Evolutionary conservation across 2,113 vertebrate genomes (phyloP), one percentile per base, ranked within the genome.

Genomic region (Mustelus asterias): DNA sequence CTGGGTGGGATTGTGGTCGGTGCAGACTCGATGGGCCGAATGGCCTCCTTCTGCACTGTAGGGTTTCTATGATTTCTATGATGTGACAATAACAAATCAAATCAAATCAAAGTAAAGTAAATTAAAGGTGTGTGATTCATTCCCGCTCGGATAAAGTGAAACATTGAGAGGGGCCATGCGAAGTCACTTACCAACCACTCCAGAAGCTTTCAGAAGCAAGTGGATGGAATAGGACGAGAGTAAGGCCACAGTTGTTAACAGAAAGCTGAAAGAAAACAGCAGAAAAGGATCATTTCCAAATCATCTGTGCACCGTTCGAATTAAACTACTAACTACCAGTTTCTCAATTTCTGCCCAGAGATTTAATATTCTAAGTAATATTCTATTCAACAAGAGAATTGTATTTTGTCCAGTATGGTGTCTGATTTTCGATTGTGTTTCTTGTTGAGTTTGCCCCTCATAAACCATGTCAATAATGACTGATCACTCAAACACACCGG

Each of bases 141-240:
- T 65, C 6, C 48, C 54, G 14, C 54, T 90, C 6, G 58, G 54
- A 60, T 2, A 33, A 90, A 33, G 29, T 29, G 33, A 60, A n/a
- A 54, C 26, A 67, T 16, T 41, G 60, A 65, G 2, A 93, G n/a
- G 14, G 37, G 18, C 33, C 33, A 37, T n/a, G 54, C 33, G 20
- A 16, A 60, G 14, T 18, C 24, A 72, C 44, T 98, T 97, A 99
- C 99, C 99, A 96, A 99, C 99, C 70, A 99, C 98, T 93, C 99
- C 99, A 0, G 99, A 99, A 95, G 98, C 98, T 97, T 99, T 99
- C 95, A 99, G 98, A 96, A 99, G 97, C 96, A 99, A 97, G 96
- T 99, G 99, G 97, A 99, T 99, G 96, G 99, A 99, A 96, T 99
- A 99, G 95, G 97, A 98, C 72, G 99, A 99, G 78, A 99, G 97